A percentile compares a stretch with the other conserved stretches of the same genome.
Conservation (phyloP, 1,140 invertebrate species). For the Solen grandis region DNA sequence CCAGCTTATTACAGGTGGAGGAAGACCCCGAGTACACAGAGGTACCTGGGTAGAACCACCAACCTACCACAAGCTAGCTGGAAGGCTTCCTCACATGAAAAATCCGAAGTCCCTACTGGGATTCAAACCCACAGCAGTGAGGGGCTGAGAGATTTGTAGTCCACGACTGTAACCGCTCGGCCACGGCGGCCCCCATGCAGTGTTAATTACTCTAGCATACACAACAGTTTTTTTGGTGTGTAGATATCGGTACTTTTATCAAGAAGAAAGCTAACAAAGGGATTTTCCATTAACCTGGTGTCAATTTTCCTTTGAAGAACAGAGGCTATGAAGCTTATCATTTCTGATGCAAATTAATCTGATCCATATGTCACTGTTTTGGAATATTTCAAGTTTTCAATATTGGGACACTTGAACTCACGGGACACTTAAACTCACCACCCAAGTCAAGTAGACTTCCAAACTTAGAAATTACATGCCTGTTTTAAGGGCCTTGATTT, state of each 20-base stretch:
- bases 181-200: no score
- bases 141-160: no score
- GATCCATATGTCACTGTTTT: constrained; percentile 12
- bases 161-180: no score
- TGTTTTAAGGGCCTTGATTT: background rate
- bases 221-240: constrained; percentile 13
- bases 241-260: constrained; percentile 19
- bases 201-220: no score
- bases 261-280: background rate
- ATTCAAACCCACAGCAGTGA: no score
- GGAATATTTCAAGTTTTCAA: background rate
- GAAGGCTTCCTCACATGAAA: no score
- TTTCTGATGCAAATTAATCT: background rate
- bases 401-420: no score
- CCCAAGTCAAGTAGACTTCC: background rate
- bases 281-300: background rate
- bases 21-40: no score
- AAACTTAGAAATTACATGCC: background rate
- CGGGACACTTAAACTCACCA: background rate
- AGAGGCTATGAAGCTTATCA: background rate
- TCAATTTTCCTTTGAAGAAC: background rate
- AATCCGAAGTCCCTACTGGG: no score
- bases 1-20: no score
- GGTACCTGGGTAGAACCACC: no score
- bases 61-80: no score